Percentiles rank a stretch among this genome's conserved stretches.
phyloP scores from a whole-genome alignment of 53 echinoderm and acorn worm species.

The Zoroaster sp. region DNA sequence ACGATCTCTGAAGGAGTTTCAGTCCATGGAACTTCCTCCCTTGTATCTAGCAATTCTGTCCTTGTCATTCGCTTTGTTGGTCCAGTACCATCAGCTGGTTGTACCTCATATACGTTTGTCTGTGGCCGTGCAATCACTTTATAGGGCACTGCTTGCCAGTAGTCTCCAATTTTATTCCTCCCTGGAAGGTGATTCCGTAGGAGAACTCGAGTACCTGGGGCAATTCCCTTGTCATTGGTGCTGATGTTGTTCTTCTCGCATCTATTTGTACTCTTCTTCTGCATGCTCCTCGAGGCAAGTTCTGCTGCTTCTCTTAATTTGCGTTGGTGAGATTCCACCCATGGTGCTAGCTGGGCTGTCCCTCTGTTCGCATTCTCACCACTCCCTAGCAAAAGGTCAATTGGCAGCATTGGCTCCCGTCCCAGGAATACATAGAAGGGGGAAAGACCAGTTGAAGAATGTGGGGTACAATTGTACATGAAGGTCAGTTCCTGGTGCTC shows the following conservation, averaged over 20 bases:
- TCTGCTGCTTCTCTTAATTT: neutral
- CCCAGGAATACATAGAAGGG: conserved; percentile 18
- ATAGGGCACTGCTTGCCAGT: conserved; percentile 56
- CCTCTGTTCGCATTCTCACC: neutral
- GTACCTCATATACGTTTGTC: conserved; percentile 59
- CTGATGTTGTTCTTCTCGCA: neutral
- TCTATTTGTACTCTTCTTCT: neutral
- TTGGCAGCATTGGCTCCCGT: conserved; percentile 17
- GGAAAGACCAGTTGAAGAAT: conserved; percentile 26
- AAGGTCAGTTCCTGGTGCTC: conserved; percentile 25
- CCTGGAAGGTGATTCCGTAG: conserved; percentile 28
- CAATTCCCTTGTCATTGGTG: conserved; percentile 12
- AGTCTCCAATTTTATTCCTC: conserved; percentile 55
- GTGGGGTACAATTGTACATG: conserved; percentile 34
- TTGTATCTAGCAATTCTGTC: conserved; percentile 53
- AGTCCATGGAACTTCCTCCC: neutral
- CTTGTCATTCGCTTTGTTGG: conserved; percentile 49
- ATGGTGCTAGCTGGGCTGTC: neutral
- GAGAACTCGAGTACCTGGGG: neutral
- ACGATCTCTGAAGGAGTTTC: neutral
- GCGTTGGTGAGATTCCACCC: neutral
- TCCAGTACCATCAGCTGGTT: conserved; percentile 48
- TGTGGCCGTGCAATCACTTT: conserved; percentile 42
- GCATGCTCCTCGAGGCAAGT: neutral
- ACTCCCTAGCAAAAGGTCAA: conserved; percentile 1